phyloP scores from a whole-genome alignment of 2,797 vertebrate genomes.

The Rallus crepitans region DNA sequence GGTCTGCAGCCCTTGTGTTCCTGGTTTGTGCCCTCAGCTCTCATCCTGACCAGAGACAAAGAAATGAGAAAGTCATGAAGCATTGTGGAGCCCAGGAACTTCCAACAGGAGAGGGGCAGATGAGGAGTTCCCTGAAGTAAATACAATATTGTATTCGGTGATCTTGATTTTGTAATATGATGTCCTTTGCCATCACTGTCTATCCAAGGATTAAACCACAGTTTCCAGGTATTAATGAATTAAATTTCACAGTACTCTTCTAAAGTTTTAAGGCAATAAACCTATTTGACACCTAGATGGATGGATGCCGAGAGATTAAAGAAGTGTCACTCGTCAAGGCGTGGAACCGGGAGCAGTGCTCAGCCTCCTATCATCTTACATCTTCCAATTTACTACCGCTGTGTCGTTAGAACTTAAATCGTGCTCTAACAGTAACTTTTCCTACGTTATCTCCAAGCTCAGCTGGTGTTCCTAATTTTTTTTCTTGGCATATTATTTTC shows the following conservation, averaged over 20 bases:
- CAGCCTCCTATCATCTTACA: background rate
- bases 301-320: constrained; percentile 17
- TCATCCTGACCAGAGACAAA: background rate
- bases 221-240: constrained; percentile 1
- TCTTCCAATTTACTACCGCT: constrained; percentile 48
- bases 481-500: background rate
- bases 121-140: background rate
- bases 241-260: background rate
- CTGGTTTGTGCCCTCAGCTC: constrained; percentile 5
- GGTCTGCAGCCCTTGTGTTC: background rate
- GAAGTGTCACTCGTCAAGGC: constrained; percentile 30
- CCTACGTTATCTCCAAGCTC: constrained; percentile 34
- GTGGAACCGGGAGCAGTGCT: background rate
- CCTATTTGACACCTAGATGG: background rate
- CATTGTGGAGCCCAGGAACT: background rate
- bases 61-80: background rate
- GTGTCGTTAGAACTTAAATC: constrained; percentile 16
- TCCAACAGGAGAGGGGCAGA: background rate
- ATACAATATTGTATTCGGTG: background rate
- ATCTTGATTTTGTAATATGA: background rate
- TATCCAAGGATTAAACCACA: background rate
- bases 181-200: background rate
- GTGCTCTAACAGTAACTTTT: background rate
- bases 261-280: constrained; percentile 2
- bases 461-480: constrained; percentile 32